Evolutionary conservation across 2,113 vertebrate species (phyloP).

Genomic region (Trinectes maculatus): DNA sequence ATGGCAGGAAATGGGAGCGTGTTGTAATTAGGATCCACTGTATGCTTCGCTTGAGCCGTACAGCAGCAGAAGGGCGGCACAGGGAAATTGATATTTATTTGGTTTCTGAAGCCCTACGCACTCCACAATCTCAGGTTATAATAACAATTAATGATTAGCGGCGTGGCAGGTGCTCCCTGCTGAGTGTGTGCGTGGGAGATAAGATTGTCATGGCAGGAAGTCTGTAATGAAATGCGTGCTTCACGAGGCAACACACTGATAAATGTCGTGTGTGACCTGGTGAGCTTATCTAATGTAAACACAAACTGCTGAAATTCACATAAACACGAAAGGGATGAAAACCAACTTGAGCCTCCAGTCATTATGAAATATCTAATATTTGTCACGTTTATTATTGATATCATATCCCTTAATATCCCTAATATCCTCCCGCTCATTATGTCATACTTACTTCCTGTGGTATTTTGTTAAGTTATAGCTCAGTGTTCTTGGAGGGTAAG

Average conservation of each 20-base stretch:
- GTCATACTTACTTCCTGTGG: constrained; percentile 10
- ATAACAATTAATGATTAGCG: constrained; percentile 66
- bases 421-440: constrained; percentile 15
- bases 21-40: constrained; percentile 53
- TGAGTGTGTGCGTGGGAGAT: constrained; percentile 55
- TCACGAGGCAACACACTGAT: constrained; percentile 52
- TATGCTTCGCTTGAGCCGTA: constrained; percentile 26
- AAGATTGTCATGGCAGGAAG: constrained; percentile 46
- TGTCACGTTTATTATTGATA: constrained; percentile 33
- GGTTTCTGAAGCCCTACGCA: constrained; percentile 49
- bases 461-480: constrained; percentile 28
- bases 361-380: constrained; percentile 30
- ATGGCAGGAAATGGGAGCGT: constrained; percentile 33
- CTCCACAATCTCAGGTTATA: constrained; percentile 57
- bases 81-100: constrained; percentile 69
- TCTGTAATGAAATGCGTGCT: constrained; percentile 65
- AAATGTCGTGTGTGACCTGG: constrained; percentile 38
- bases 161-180: constrained; percentile 23
- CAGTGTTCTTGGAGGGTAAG: constrained; percentile 17
- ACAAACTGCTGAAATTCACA: constrained; percentile 31
- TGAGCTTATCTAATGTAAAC: constrained; percentile 17
- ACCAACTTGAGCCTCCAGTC: neutral
- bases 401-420: constrained; percentile 13
- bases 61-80: constrained; percentile 14
- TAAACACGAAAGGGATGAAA: constrained; percentile 15